Percentiles rank a stretch among this genome's conserved stretches.
Evolutionary conservation across 2,888 invertebrate genomes (phyloP).

Genomic region (Digitonthophagus gazella): DNA sequence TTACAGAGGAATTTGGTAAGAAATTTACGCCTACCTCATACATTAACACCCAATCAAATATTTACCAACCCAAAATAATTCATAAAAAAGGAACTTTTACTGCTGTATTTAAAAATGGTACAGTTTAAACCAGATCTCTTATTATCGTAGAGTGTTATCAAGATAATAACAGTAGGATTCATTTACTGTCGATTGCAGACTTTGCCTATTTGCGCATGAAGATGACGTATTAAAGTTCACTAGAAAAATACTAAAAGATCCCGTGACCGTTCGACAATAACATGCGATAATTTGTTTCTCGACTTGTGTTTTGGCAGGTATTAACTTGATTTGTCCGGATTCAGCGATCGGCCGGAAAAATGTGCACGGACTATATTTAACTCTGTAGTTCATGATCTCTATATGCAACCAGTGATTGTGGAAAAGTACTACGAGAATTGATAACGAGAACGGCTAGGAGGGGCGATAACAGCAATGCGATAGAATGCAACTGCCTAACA

Average conservation of each 20-base stretch:
- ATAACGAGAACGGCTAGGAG: background rate
- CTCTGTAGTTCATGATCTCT: background rate
- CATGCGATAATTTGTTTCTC: background rate
- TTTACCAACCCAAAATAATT: background rate
- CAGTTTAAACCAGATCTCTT: background rate
- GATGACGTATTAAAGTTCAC: background rate
- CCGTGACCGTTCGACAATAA: slow-evolving; percentile 22
- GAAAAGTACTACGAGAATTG: background rate
- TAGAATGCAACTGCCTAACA: background rate
- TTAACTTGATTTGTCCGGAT: slow-evolving; percentile 26
- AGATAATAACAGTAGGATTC: background rate
- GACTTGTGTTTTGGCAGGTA: slow-evolving; percentile 20
- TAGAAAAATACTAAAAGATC: slow-evolving; percentile 1
- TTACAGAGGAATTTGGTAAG: background rate
- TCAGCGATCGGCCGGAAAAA: background rate
- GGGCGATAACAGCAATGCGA: background rate
- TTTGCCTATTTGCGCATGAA: background rate
- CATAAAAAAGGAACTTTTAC: background rate
- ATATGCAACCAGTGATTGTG: slow-evolving; percentile 1
- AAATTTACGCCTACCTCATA: too few relatives aligned
- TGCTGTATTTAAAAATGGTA: background rate
- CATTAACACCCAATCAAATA: background rate
- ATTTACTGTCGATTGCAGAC: background rate
- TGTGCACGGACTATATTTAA: background rate
- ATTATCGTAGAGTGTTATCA: background rate